Base-by-base conservation (phyloP, 1,140 invertebrate genomes). In the Panagrolaimus sp. region DNA sequence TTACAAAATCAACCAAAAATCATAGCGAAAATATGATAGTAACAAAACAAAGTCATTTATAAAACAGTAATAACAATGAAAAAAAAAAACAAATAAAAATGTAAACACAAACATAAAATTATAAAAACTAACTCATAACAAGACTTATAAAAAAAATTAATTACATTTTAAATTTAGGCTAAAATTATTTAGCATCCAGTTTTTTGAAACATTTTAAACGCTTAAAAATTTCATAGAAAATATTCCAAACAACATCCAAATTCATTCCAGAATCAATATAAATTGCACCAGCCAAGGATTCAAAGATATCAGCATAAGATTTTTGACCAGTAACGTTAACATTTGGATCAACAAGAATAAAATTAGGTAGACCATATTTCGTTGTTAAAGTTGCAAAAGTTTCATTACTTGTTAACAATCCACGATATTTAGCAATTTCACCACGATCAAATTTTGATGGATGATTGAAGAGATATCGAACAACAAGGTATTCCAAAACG, bases 331-430 rank as follows among this genome's bases (percentile, higher is more conserved):
- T 65, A 43, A 76, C 74, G 43, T 77, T 71, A 64, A 75, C 75
- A 46, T 76, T 64, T 52, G 48, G 14, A 96, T 94, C 84, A 92
- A 94, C 84, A 83, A 67, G 62, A 78, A 71, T 66, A 26, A 38
- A n/a, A 70, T 63, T 21, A 44, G 73, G 73, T 38, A 38, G 32
- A 38, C 38, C 24, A 72, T 26, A n/a, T 43, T 28, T 21, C 10
- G 97, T 95, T 8, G 95, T 94, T 8, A 99, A 84, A 0, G 93
- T 95, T 0, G 95, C 96, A 86, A 99, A 98, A 74, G 98, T 98
- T 1, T 95, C 97, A 83, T 99, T 99, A 82, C 98, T 99, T 43
- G 98, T 96, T 9, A 99, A 87, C 21, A 96, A 94, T 17, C 95
- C 98, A 58, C 96, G 87, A 4, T 98, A 87, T 86, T 99, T 96